Conservation (phyloP, 1,140 invertebrate species). For the Drosophila persimilis region DNA sequence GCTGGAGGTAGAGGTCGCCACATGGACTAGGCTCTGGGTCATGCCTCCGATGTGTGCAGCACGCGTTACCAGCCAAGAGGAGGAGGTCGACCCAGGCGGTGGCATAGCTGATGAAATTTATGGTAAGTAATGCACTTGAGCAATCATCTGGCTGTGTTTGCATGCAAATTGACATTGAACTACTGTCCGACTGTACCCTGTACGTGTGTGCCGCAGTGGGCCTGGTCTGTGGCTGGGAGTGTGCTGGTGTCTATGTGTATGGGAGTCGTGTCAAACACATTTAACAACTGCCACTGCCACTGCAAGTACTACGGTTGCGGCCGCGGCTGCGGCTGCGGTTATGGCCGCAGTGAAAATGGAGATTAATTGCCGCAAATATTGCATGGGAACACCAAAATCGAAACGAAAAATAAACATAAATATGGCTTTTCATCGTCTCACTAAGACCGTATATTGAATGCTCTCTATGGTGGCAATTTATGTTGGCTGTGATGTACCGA, state of each 20-base stretch:
- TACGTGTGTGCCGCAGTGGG: neutral
- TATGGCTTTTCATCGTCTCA: conserved; percentile 3
- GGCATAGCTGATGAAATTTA: conserved; percentile 43
- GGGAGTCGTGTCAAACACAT: conserved; percentile 55
- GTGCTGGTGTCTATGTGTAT: conserved; percentile 4
- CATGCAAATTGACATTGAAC: conserved; percentile 74
- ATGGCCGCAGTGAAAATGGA: conserved; percentile 46
- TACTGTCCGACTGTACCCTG: conserved; percentile 31
- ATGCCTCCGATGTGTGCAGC: conserved; percentile 22
- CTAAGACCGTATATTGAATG: conserved; percentile 2
- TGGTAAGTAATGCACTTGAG: conserved; percentile 65
- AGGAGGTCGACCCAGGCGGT: neutral
- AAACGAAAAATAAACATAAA: conserved; percentile 31
- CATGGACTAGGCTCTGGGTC: conserved; percentile 37
- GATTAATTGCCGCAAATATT: conserved; percentile 57
- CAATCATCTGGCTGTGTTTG: conserved; percentile 50
- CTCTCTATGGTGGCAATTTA: conserved; percentile 3
- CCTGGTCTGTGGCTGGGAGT: too few relatives aligned
- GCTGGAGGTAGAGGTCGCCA: conserved; percentile 40
- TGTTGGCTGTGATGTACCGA: too few relatives aligned
- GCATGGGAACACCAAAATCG: conserved; percentile 32
- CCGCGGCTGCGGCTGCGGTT: conserved; percentile 1
- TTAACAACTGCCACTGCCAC: conserved; percentile 13
- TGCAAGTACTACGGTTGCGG: too few relatives aligned
- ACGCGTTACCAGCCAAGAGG: conserved; percentile 28